Evolutionary conservation across 2,113 vertebrate species (phyloP), one percentile per base, ranked within the genome.

Genomic region (Nematolebias whitei): DNA sequence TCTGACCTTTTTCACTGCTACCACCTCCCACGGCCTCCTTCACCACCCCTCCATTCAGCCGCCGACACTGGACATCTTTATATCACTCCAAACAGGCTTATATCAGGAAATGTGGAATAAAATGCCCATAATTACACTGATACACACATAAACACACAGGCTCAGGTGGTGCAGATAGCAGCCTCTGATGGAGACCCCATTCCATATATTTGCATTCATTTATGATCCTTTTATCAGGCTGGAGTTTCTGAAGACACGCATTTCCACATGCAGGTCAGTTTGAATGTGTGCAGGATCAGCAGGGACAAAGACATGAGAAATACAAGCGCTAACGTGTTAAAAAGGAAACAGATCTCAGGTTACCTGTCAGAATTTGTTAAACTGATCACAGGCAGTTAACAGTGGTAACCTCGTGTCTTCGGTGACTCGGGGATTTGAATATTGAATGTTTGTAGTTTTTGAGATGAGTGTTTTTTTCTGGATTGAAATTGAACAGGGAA

Each of bases 131-230:
- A 60, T 76, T 75, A 68, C 50, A 59, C 50, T 29, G 35, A 65
- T 29, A 38, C 62, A 62, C 60, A 56, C 50, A 68, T 8, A 41
- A 35, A 45, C 67, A 67, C 69, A 60, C 58, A 51, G 23, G 57
- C 47, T 71, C 76, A 82, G 76, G 76, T 80, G 80, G 58, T 51
- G 52, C 61, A 68, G 72, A 83, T 64, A 63, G 41, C 44, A 63
- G 67, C 63, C 35, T 78, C 69, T 78, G 85, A 87, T 76, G 80
- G 59, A 88, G 82, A 87, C 84, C 87, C 78, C 75, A 52, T 87
- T 88, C 82, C 87, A 89, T 89, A 88, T 84, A 88, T 88, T 90
- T 87, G 84, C 84, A 88, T 89, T 79, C 20, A 68, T 64, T 89
- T 80, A 72, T 78, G 44, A 76, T 65, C 63, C 61, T 86, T 81